Evolutionary conservation across 2,113 vertebrate species (phyloP).

Genomic region (Equus przewalskii): DNA sequence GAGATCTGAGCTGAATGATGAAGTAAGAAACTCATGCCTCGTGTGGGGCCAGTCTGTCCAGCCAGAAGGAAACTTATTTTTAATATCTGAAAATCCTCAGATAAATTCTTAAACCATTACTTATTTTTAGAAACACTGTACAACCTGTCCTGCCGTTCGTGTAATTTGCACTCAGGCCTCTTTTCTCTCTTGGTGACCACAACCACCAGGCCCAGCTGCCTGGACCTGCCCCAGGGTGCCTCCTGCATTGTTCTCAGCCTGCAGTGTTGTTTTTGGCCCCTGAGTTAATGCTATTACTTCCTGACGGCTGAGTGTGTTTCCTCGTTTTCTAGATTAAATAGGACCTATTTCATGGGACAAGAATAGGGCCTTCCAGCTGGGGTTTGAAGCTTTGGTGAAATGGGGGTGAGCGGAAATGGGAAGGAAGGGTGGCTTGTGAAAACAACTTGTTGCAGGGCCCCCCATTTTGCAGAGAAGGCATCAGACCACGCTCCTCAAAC

Average conservation of each 20-base stretch:
- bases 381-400: background rate
- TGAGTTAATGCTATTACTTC: background rate
- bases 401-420: background rate
- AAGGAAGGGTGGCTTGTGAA: background rate
- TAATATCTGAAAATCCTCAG: background rate
- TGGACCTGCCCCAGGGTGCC: rapidly evolving
- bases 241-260: background rate
- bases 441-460: too few species aligned
- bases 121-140: background rate
- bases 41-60: background rate
- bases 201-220: background rate
- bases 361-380: background rate
- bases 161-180: background rate
- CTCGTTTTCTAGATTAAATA: background rate
- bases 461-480: background rate
- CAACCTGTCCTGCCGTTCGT: too few species aligned
- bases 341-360: background rate
- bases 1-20: background rate
- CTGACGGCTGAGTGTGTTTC: background rate
- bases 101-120: background rate
- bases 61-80: background rate
- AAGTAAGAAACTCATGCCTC: background rate
- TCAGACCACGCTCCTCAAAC: background rate
- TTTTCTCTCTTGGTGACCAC: background rate
- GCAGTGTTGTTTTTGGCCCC: background rate